These are phyloP conservation scores for Pelobates fuscus DNA, from an alignment of 2,113 vertebrate genomes.

Conservation along the genomic window DNA sequence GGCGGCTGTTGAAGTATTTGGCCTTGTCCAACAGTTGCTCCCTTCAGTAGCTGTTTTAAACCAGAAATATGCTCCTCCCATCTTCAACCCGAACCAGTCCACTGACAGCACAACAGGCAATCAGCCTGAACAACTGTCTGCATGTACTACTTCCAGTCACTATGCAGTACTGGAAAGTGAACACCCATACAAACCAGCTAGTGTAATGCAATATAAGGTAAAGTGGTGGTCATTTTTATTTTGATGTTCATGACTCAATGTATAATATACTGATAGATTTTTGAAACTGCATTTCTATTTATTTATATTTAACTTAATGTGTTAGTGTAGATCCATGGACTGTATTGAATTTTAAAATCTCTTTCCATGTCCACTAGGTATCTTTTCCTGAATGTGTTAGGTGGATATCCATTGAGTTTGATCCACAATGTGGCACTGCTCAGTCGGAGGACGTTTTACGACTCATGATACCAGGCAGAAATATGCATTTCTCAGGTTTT, in stretches of 20 bases:
- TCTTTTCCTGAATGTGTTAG: constrained; percentile 96
- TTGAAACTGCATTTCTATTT: neutral
- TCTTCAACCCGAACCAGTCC: constrained; percentile 98
- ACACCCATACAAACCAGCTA: constrained; percentile 93
- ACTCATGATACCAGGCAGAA: constrained; percentile 88
- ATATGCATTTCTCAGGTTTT: constrained; percentile 81
- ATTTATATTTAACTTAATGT: too few species aligned
- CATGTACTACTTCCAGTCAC: constrained; percentile 94
- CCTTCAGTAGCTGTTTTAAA: constrained; percentile 94
- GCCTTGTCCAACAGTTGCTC: constrained; percentile 91
- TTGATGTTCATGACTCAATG: neutral
- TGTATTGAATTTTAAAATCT: too few species aligned
- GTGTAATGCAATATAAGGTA: constrained; percentile 94
- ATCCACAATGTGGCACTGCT: constrained; percentile 92
- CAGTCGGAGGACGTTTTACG: constrained; percentile 94
- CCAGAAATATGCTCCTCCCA: constrained; percentile 95
- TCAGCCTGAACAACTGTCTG: constrained; percentile 92
- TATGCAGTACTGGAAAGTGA: constrained; percentile 95
- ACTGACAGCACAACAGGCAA: constrained; percentile 97
- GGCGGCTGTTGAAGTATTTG: constrained; percentile 98
- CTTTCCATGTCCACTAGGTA: constrained; percentile 72
- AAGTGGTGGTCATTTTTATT: neutral
- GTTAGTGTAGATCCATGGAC: too few species aligned
- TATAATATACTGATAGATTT: too few species aligned
- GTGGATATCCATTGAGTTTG: constrained; percentile 96